Base-by-base conservation (phyloP, 2,888 invertebrate genomes). In the Pandemis corylana region DNA sequence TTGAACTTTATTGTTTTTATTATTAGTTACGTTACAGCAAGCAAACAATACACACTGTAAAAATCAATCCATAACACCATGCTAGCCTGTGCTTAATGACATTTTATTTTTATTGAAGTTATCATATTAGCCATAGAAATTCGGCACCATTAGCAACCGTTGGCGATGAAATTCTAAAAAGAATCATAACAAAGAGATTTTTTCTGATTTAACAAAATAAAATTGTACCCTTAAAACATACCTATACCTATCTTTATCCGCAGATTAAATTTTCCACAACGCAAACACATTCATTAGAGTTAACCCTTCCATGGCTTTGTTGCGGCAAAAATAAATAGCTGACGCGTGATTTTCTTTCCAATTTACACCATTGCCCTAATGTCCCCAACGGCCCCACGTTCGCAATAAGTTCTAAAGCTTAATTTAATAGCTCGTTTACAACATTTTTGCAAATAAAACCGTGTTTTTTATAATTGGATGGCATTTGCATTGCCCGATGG, bases 401-500 rank as follows among this genome's bases (percentile, higher is more conserved):
- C n/a, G 62, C n/a, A 62, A 20, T 15, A 51, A 65, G 41, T 13
- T 12, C 56, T 56, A n/a, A 64, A 59, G 56, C 36, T 73, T 62
- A 62, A 73, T 56, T 63, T 68, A 53, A 69, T 42, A 12, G 59
- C 42, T 69, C 64, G 49, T 69, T 69, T 61, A 13, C 13, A 56
- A 64, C 59, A 74, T 69, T 65, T 68, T 74, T 69, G 51, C 61
- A 51, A 63, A 62, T 62, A 62, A 41, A 62, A 36, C 13, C 41
- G 42, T 65, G 49, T 59, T 73, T 64, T 68, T 51, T 44, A 28
- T 73, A 69, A 65, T 64, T 59, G 42, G 64, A 65, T 69, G n/a
- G 15, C 12, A 73, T 73, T 59, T 69, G 73, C 68, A 73, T 73
- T 5, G 64, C 41, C n/a, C 5, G 28, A 68, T 68, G 68, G 72